These are phyloP conservation scores for Phocides pigmalion DNA, from an alignment of 1,140 invertebrate genomes.

Conservation along the genomic window DNA sequence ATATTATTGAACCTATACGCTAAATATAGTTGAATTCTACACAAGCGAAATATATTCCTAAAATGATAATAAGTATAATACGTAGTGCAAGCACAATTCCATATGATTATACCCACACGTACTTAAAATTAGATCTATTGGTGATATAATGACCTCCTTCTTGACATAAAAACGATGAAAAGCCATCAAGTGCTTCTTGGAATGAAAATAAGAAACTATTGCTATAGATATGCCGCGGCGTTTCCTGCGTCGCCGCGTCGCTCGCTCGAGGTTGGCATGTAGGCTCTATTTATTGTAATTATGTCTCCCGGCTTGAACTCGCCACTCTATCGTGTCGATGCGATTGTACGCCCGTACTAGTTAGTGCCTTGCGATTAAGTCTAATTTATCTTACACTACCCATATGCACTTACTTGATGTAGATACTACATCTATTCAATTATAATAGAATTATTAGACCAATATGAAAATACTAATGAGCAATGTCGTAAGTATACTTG, in stretches of 20 bases:
- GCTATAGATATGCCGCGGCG: slow-evolving; percentile 35
- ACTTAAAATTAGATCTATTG: not conserved
- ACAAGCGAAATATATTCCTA: too few relatives aligned
- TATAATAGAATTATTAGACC: too few relatives aligned
- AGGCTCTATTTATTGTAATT: slow-evolving; percentile 75
- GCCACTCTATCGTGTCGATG: slow-evolving; percentile 48
- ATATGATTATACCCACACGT: too few relatives aligned
- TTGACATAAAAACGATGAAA: slow-evolving; percentile 3
- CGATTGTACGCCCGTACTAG: slow-evolving; percentile 24
- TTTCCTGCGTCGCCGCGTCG: slow-evolving; percentile 46
- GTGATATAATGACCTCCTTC: slow-evolving; percentile 9
- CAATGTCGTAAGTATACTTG: too few relatives aligned
- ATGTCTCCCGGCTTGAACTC: slow-evolving; percentile 47
- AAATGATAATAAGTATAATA: too few relatives aligned
- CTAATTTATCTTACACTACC: slow-evolving; percentile 24
- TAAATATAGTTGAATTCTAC: too few relatives aligned
- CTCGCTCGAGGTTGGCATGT: slow-evolving; percentile 54
- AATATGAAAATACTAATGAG: too few relatives aligned
- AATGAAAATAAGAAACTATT: slow-evolving; percentile 30
- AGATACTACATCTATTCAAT: too few relatives aligned
- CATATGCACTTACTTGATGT: not conserved
- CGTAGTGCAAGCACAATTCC: too few relatives aligned
- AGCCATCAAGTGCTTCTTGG: slow-evolving; percentile 16
- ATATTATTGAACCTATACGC: too few relatives aligned
- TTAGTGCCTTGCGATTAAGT: slow-evolving; percentile 22